Conservation (phyloP, 1,140 invertebrate genomes). For the Bombus superbus region DNA sequence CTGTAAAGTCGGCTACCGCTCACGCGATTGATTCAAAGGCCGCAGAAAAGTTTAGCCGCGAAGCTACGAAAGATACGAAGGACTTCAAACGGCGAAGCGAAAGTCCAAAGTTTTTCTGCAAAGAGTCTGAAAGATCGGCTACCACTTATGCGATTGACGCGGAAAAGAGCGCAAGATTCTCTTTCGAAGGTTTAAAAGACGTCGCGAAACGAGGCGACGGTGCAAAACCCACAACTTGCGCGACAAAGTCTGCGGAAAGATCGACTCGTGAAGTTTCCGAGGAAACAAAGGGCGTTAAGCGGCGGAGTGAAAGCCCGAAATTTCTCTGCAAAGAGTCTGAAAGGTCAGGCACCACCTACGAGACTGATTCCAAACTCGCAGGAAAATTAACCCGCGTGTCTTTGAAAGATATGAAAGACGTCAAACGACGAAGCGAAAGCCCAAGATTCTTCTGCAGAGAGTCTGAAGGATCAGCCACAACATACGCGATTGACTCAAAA, state of each 20-base stretch:
- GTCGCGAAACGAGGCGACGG: not conserved
- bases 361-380: too few relatives aligned
- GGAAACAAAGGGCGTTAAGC: too few relatives aligned
- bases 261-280: too few relatives aligned
- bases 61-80: not conserved
- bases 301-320: too few relatives aligned
- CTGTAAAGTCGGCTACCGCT: not conserved
- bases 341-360: too few relatives aligned
- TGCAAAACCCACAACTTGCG: not conserved
- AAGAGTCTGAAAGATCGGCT: not conserved
- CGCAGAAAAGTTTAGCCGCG: not conserved
- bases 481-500: not conserved
- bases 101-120: constrained; percentile 8
- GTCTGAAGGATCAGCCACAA: constrained; percentile 4
- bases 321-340: too few relatives aligned
- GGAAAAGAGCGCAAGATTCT: not conserved
- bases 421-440: not conserved
- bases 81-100: not conserved
- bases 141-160: not conserved
- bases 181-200: not conserved
- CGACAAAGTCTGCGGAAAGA: too few relatives aligned
- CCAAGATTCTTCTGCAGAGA: constrained; percentile 28
- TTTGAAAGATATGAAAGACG: not conserved
- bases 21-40: not conserved
- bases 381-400: not conserved